These are phyloP conservation scores for Lepidonotus clava DNA, from an alignment of 2,888 invertebrate genomes.

Conservation along the genomic window DNA sequence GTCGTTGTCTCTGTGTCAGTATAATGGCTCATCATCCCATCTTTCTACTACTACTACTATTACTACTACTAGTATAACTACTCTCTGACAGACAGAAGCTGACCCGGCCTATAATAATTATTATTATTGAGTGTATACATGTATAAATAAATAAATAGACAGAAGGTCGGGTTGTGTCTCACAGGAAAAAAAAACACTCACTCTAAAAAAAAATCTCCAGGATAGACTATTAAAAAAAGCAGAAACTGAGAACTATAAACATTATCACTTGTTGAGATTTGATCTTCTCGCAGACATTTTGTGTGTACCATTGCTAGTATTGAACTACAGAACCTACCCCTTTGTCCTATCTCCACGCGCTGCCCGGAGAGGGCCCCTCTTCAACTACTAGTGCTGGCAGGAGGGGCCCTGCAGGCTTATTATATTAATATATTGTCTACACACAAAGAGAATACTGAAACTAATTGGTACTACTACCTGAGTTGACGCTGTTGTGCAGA, in stretches of 20 bases:
- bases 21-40: neutral
- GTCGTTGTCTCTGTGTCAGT: neutral
- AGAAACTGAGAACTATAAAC: too few species aligned
- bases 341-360: too few species aligned
- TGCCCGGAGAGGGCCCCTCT: neutral
- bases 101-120: too few species aligned
- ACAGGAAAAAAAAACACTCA: too few species aligned
- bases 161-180: too few species aligned
- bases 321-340: too few species aligned
- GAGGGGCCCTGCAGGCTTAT: neutral
- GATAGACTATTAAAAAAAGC: too few species aligned
- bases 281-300: neutral
- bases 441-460: neutral
- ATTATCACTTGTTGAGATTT: neutral
- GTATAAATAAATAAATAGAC: too few species aligned
- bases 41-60: neutral
- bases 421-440: neutral
- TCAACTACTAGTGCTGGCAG: neutral
- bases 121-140: too few species aligned
- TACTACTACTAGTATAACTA: too few species aligned
- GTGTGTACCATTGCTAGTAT: neutral
- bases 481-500: neutral
- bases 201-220: too few species aligned
- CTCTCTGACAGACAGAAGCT: too few species aligned
- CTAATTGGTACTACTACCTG: neutral